These are phyloP conservation scores for Drosophila barbarae DNA, from an alignment of 2,888 invertebrate genomes.

Conservation along the genomic window DNA sequence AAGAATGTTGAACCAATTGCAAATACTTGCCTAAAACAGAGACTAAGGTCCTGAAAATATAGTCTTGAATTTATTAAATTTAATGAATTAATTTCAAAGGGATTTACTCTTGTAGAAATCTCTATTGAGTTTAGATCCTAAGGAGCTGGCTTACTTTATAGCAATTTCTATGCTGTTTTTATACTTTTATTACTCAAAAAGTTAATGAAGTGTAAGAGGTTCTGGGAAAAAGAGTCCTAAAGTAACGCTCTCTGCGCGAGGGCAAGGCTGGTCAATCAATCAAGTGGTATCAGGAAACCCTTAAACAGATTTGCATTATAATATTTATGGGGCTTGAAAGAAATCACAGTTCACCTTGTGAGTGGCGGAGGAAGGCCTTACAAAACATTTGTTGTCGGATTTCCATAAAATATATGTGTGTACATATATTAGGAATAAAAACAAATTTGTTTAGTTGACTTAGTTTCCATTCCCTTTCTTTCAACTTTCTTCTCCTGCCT, in stretches of 20 bases:
- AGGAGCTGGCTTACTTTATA: not conserved
- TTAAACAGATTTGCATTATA: constrained; percentile 25
- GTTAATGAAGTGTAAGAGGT: constrained; percentile 20
- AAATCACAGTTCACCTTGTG: constrained; percentile 6
- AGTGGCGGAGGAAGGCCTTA: not conserved
- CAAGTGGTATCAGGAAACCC: constrained; percentile 29
- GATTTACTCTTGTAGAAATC: not conserved
- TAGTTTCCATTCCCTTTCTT: constrained; percentile 5
- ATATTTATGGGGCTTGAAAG: constrained; percentile 2
- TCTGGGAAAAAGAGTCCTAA: not conserved
- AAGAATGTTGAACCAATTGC: not conserved
- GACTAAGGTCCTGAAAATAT: not conserved
- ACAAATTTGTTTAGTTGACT: not conserved
- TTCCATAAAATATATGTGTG: constrained; percentile 26
- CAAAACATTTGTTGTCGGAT: constrained; percentile 23
- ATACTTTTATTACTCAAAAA: constrained; percentile 17
- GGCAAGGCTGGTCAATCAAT: constrained; percentile 16
- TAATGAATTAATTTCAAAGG: not conserved
- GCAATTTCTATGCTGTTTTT: not conserved
- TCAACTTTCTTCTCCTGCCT: not conserved
- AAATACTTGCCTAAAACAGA: not conserved
- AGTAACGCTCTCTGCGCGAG: not conserved
- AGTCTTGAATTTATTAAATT: not conserved
- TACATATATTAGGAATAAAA: too few species aligned
- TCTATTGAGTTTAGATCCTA: not conserved